A percentile compares a stretch with the other conserved stretches of the same genome.
These are phyloP conservation scores for Tetrax tetrax DNA, from an alignment of 2,113 vertebrate species.

Conservation along the genomic window DNA sequence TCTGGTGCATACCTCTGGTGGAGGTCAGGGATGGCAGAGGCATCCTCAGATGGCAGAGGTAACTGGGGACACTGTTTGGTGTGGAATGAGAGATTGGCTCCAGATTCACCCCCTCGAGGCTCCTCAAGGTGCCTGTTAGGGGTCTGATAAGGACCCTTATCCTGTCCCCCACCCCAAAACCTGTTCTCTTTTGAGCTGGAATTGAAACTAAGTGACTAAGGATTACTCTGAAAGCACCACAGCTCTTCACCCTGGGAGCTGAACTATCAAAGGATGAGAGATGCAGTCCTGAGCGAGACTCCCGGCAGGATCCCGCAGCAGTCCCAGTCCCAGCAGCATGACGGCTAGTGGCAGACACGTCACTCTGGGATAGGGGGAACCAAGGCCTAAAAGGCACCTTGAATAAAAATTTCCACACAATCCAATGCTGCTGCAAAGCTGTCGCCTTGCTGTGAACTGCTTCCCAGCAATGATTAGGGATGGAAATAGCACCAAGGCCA, in stretches of 20 bases:
- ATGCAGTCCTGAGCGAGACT: neutral
- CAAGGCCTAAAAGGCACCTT: neutral
- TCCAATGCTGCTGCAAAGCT: neutral
- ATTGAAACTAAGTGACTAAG: neutral
- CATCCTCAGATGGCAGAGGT: neutral
- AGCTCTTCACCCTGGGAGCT: neutral
- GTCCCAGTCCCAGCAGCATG: neutral
- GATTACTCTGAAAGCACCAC: neutral
- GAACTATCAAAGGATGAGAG: neutral
- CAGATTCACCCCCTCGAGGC: neutral
- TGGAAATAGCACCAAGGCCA: neutral
- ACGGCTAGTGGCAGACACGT: neutral
- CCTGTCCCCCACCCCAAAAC: neutral
- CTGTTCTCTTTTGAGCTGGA: neutral
- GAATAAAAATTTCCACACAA: neutral
- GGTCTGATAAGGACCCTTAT: neutral
- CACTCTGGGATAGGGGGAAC: neutral
- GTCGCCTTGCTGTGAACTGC: neutral
- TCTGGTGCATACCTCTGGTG: neutral
- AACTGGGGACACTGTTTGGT: neutral
- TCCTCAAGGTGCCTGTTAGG: neutral
- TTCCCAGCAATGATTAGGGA: neutral
- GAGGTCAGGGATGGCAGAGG: neutral
- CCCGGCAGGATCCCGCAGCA: fast-evolving
- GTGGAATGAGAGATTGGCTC: neutral